These are phyloP conservation scores for Psilopogon haemacephalus DNA, from an alignment of 2,113 vertebrate species.

Conservation along the genomic window DNA sequence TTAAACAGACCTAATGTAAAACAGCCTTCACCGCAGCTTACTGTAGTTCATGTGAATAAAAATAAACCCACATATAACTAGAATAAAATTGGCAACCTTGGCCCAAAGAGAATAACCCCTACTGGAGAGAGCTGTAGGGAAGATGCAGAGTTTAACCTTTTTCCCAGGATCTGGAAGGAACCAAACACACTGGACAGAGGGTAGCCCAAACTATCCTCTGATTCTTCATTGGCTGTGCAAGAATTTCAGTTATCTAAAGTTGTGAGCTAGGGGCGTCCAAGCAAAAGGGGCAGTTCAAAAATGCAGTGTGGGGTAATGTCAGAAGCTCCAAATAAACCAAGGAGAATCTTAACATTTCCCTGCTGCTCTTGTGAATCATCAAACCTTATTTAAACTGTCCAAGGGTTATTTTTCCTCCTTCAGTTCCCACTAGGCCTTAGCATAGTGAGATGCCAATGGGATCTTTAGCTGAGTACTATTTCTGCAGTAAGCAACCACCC, in stretches of 20 bases:
- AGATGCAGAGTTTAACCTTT: not conserved
- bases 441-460: not conserved
- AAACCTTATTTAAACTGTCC: not conserved
- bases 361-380: not conserved
- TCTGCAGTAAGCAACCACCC: not conserved
- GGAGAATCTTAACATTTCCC: not conserved
- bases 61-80: not conserved
- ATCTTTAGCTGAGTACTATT: not conserved
- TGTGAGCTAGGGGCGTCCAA: not conserved
- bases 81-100: not conserved
- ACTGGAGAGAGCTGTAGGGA: not conserved
- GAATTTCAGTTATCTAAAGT: not conserved
- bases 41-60: not conserved
- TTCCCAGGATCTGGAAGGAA: not conserved
- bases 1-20: not conserved
- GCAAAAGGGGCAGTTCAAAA: not conserved
- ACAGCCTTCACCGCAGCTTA: not conserved
- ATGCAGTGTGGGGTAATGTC: not conserved
- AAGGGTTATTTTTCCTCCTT: not conserved
- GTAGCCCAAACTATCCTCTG: not conserved
- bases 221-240: not conserved
- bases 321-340: not conserved
- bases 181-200: not conserved
- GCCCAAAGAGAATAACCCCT: not conserved
- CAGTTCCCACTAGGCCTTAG: not conserved